Percentiles rank a stretch among this genome's conserved stretches.
Conservation (phyloP, 2,797 vertebrate genomes). For the Erpetoichthys calabaricus region DNA sequence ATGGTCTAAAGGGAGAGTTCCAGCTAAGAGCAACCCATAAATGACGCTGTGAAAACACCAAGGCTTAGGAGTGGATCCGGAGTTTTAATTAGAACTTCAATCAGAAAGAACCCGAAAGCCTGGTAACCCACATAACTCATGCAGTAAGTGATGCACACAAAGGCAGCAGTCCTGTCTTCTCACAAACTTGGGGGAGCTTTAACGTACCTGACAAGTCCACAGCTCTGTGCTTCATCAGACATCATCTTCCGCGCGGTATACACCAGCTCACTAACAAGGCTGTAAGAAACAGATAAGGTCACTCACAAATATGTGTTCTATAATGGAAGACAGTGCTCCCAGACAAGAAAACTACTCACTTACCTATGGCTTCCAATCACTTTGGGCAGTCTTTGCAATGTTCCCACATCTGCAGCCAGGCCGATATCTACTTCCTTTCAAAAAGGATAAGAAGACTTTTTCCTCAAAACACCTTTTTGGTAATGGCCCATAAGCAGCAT, state of each 20-base stretch:
- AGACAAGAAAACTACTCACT: slow-evolving; percentile 1
- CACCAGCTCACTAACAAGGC: slow-evolving; percentile 73
- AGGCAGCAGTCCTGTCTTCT: too few species aligned
- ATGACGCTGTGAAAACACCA: too few species aligned
- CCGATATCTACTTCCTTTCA: slow-evolving; percentile 74
- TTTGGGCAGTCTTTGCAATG: slow-evolving; percentile 71
- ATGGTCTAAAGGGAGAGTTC: too few species aligned
- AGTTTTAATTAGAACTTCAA: too few species aligned
- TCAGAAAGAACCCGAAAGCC: background rate
- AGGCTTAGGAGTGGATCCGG: background rate
- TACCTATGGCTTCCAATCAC: slow-evolving; percentile 74
- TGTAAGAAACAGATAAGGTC: slow-evolving; percentile 15
- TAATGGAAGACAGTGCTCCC: background rate
- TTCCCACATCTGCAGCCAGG: slow-evolving; percentile 73
- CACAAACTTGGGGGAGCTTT: too few species aligned
- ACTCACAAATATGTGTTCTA: background rate
- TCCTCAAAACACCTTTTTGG: background rate
- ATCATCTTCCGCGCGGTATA: slow-evolving; percentile 72
- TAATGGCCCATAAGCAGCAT: too few species aligned
- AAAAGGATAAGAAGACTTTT: background rate
- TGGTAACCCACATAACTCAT: background rate
- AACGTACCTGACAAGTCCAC: slow-evolving; percentile 69
- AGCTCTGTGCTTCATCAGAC: slow-evolving; percentile 66
- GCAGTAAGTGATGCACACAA: too few species aligned
- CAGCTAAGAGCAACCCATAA: too few species aligned